Evolutionary conservation across 2,113 vertebrate species (phyloP).

Genomic region (Poicephalus gulielmi): DNA sequence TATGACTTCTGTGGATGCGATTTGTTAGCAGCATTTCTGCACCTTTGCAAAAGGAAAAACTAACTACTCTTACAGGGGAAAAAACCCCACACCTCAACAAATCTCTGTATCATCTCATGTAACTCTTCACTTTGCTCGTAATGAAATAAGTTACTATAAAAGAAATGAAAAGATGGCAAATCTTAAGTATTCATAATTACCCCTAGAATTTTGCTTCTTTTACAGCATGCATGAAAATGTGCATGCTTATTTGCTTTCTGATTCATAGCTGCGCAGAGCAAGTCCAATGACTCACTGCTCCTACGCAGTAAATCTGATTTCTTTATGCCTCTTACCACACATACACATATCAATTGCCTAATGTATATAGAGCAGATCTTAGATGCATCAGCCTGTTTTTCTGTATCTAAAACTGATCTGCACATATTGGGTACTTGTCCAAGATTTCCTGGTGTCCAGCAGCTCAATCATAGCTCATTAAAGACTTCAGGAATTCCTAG

Average conservation of each 20-base stretch:
- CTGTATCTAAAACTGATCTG: neutral
- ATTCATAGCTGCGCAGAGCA: neutral
- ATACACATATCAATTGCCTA: neutral
- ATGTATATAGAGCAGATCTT: neutral
- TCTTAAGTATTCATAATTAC: neutral
- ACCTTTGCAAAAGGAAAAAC: neutral
- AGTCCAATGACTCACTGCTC: neutral
- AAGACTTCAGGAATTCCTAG: neutral
- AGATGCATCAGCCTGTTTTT: neutral
- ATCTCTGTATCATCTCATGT: neutral
- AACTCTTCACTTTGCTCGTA: neutral
- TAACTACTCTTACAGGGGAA: neutral
- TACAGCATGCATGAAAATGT: neutral
- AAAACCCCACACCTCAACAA: neutral
- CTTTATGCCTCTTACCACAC: neutral
- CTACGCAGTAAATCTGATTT: neutral
- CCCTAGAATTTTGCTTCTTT: neutral
- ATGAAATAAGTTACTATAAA: neutral
- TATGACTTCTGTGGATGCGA: neutral
- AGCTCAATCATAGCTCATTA: neutral
- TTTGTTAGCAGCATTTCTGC: neutral
- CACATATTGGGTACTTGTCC: neutral
- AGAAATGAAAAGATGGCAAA: neutral
- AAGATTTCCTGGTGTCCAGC: neutral
- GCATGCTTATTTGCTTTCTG: neutral